These are phyloP conservation scores for Plebejus melissa DNA, from an alignment of 2,888 invertebrate species.

Conservation along the genomic window DNA sequence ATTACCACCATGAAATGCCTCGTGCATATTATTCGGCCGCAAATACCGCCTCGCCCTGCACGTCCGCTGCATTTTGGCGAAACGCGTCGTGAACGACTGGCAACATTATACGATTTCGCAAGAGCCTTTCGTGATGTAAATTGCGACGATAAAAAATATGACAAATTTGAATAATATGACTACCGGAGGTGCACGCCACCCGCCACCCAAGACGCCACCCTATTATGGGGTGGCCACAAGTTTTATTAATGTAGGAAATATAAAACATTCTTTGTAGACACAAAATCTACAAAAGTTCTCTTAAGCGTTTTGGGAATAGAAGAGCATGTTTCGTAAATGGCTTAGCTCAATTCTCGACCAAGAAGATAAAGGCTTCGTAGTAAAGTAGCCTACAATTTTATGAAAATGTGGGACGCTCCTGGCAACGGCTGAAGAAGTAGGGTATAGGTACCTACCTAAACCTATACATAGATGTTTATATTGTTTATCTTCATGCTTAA, in stretches of 20 bases:
- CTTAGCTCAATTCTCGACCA: too few relatives aligned
- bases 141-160: conserved; percentile 68
- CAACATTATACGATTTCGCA: conserved; percentile 37
- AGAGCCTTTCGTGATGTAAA: conserved; percentile 56
- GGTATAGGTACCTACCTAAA: too few relatives aligned
- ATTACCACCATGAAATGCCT: conserved; percentile 63
- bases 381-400: too few relatives aligned
- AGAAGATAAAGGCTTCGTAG: too few relatives aligned
- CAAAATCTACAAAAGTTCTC: not conserved
- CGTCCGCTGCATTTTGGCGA: conserved; percentile 63
- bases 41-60: conserved; percentile 55
- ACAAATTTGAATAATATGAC: conserved; percentile 62
- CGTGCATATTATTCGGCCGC: conserved; percentile 61
- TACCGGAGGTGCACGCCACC: conserved; percentile 63
- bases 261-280: not conserved
- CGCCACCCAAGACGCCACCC: too few relatives aligned
- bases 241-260: not conserved
- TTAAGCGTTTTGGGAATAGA: not conserved
- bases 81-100: conserved; percentile 42
- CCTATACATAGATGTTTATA: too few relatives aligned
- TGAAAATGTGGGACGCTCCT: too few relatives aligned
- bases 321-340: too few relatives aligned
- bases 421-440: too few relatives aligned
- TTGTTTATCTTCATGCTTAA: too few relatives aligned
- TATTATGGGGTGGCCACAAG: conserved; percentile 10